These are phyloP conservation scores for Gorilla gorilla DNA, from an alignment of 2,113 vertebrate species.

Conservation along the genomic window DNA sequence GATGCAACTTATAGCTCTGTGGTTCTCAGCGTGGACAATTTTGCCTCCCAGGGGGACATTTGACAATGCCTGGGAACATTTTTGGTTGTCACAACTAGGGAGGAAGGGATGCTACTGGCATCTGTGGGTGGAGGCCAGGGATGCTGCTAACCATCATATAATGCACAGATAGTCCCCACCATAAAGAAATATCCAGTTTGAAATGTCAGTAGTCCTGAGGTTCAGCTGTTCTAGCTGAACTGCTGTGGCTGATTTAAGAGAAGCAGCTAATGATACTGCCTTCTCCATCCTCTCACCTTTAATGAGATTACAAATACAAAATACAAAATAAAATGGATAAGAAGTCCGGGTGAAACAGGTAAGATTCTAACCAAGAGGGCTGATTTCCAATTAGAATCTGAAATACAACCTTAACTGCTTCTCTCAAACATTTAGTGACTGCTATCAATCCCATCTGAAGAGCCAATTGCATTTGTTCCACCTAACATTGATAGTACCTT, in stretches of 20 bases:
- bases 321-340: not conserved
- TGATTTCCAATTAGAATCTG: not conserved
- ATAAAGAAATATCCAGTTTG: not conserved
- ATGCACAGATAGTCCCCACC: not conserved
- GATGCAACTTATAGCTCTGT: not conserved
- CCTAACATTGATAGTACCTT: not conserved
- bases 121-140: not conserved
- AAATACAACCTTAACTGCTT: not conserved
- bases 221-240: not conserved
- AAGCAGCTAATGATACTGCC: not conserved
- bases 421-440: not conserved
- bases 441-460: fast-evolving
- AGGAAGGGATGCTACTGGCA: not conserved
- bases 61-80: not conserved
- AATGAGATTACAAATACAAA: not conserved
- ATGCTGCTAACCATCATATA: not conserved
- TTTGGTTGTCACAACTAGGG: not conserved
- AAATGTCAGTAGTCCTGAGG: not conserved
- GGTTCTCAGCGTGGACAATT: not conserved
- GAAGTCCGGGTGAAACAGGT: not conserved
- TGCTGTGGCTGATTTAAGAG: not conserved
- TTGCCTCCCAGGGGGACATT: not conserved
- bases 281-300: not conserved
- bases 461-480: not conserved
- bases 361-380: not conserved